Evolutionary conservation across 2,888 invertebrate species (phyloP), one percentile per base, ranked within the genome.

Genomic region (Sinodicranocentrus sp.): DNA sequence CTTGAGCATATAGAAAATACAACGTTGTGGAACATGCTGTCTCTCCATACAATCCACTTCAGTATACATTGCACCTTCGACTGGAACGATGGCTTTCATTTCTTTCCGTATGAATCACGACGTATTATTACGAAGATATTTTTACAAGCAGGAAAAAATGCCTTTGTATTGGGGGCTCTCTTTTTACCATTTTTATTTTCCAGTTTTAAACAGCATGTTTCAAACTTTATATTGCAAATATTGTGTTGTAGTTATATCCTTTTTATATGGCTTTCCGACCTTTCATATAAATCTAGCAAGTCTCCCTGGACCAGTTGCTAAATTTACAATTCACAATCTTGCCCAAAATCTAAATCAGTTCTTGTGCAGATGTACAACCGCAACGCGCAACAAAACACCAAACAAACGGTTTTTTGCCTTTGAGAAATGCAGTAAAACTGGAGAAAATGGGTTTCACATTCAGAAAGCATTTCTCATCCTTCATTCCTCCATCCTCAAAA

Each of bases 281-380:
- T n/a, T n/a, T n/a, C n/a, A n/a, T n/a, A 2, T 33, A 67, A 28
- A 72, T 8, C 6, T 39, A 39, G 52, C 21, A n/a, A 57, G 68
- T 84, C 77, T 77, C 84, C 70, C 75, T 61, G 68, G 82, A 75
- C 75, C 65, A 73, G 59, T 75, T 82, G 82, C 57, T 82, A 75
- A 68, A 75, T 82, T 75, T 75, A 73, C 82, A 82, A 73, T 82
- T 82, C 26, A 72, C 44, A 28, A 68, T 82, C 70, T 57, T 57
- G 6, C 19, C 54, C 65, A 65, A 73, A 82, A 82, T 82, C 82
- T 82, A 70, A 75, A 82, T 82, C 68, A 68, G 67, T 44, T 80
- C 73, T 72, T 72, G 52, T 80, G 80, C 73, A 82, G 82, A 73
- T 82, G 82, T 73, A 75, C 44, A 54, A 82, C 82, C 75, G 19